phyloP scores from a whole-genome alignment of 1,140 invertebrate genomes.

The Dufourea novaeangliae region DNA sequence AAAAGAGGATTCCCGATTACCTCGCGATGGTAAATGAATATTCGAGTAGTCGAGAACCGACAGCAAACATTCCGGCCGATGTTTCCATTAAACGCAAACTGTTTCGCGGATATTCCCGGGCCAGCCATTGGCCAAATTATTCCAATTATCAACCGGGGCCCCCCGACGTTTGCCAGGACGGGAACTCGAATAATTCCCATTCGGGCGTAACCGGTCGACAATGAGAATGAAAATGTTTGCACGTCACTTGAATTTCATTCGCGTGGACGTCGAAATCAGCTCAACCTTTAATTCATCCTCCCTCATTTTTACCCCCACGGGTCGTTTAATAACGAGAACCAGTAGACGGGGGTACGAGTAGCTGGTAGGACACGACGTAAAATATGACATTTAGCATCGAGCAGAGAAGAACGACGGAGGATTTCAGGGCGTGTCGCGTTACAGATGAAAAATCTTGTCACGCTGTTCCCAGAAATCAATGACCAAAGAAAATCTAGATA shows the following conservation, averaged over 20 bases:
- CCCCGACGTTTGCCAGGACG: too few species aligned
- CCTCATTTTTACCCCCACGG: not conserved
- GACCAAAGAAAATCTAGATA: not conserved
- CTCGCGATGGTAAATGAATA: not conserved
- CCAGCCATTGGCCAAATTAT: not conserved
- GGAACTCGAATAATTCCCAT: not conserved
- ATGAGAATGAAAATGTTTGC: constrained; percentile 17
- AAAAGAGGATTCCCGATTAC: not conserved
- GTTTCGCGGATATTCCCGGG: not conserved
- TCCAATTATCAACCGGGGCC: not conserved
- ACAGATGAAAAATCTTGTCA: constrained; percentile 13
- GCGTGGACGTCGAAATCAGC: not conserved
- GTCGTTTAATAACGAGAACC: constrained; percentile 17
- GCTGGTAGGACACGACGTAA: constrained; percentile 4
- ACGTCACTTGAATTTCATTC: constrained; percentile 29
- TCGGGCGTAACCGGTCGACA: not conserved
- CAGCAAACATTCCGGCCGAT: not conserved
- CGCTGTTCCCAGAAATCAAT: not conserved
- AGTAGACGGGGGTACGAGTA: not conserved
- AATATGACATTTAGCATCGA: constrained; percentile 23
- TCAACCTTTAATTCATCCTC: not conserved
- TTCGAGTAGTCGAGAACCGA: too few species aligned
- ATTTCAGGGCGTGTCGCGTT: not conserved
- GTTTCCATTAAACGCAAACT: not conserved
- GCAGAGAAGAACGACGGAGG: not conserved